Base-by-base conservation (phyloP, 2,888 invertebrate species). In the Penaeus monodon region DNA sequence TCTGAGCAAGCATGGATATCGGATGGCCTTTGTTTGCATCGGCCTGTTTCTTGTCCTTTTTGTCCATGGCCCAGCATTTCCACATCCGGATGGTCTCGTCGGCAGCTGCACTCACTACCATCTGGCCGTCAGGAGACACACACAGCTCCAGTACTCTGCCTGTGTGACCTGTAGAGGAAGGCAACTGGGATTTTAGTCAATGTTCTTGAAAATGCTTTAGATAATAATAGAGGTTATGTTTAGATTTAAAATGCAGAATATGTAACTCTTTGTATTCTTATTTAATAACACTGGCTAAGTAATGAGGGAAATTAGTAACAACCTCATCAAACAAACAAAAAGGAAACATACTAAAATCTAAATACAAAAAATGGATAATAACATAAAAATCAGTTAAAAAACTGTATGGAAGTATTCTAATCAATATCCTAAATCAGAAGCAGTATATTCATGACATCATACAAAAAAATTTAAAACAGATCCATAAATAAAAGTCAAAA, bases 81-180 rank as follows among this genome's bases (percentile, higher is more conserved):
- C 99, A 99, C 66, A 99, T 93, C 84, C 99, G 94, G 66, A 99
- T 93, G 0, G 99, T 99, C 93, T 99, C 99, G 92, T 99, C 99
- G 0, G 98, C 99, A 74, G 97, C 98, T 1, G 98, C 98, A 82
- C 97, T 97, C 29, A 98, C 95, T 1, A 99, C 97, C 0, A 97
- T 97, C 85, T 95, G 96, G 33, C 97, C 97, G 93, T 99, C 98
- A 0, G 99, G 99, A 4, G 98, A 98, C 94, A 98, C 95, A 12
- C 97, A 96, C 91, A 99, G 94, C 92, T 97, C 96, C 90, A 99
- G 93, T 81, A 99, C 96, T 64, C 99, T 94, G 68, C 96, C 96
- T 78, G 96, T 95, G 93, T 99, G 99, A 0, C 99, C 99, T 20
- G 94, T 20, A 49, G 22, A 57, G 22, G 81, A 64, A 81, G 33